A percentile compares a stretch with the other conserved stretches of the same genome.
These are phyloP conservation scores for Ostrea denselamellosa DNA, from an alignment of 1,140 invertebrate species.

Conservation along the genomic window DNA sequence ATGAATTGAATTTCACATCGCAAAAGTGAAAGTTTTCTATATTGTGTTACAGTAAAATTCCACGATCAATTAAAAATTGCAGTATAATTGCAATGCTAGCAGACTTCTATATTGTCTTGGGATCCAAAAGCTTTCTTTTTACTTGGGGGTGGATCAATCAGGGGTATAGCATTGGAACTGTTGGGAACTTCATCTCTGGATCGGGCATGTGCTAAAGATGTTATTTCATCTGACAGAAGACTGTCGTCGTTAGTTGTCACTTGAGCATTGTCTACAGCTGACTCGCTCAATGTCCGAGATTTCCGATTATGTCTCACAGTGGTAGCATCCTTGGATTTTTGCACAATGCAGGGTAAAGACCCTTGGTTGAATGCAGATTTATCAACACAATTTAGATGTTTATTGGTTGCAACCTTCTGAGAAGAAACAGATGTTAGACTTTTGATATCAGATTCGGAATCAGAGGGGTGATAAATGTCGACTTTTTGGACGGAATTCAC, in stretches of 20 bases:
- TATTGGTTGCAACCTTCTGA: background rate
- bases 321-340: background rate
- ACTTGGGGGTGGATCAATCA: constrained; percentile 16
- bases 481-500: background rate
- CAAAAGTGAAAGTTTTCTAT: too few species aligned
- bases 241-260: background rate
- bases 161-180: constrained; percentile 15
- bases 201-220: constrained; percentile 20
- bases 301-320: background rate
- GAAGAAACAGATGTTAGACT: constrained; percentile 15
- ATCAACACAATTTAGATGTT: background rate
- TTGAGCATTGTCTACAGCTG: background rate
- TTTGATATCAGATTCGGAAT: constrained; percentile 12
- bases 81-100: background rate
- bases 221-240: constrained; percentile 40
- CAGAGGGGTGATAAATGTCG: background rate
- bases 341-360: background rate
- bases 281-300: constrained; percentile 8
- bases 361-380: background rate
- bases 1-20: too few species aligned
- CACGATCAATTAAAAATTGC: background rate
- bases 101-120: background rate
- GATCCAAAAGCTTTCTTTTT: background rate
- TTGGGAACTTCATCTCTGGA: constrained; percentile 2
- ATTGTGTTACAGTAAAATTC: too few species aligned